phyloP scores from a whole-genome alignment of 2,797 vertebrate genomes.

The Zonotrichia albicollis region DNA sequence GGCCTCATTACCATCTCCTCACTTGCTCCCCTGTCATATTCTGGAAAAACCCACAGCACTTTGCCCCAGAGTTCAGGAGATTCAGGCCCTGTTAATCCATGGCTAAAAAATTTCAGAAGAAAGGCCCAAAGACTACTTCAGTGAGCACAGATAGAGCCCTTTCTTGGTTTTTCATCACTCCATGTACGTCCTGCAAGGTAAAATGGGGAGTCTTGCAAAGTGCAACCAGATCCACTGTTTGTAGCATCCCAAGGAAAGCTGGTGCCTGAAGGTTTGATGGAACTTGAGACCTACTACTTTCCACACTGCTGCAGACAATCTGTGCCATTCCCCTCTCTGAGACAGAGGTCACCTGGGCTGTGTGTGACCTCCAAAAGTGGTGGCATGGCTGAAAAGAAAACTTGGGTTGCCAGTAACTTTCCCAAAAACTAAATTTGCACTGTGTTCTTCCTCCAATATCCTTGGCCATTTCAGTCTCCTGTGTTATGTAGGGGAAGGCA shows the following conservation, averaged over 20 bases:
- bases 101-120: background rate
- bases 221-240: background rate
- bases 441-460: background rate
- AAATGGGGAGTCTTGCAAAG: background rate
- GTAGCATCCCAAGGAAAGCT: background rate
- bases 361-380: background rate
- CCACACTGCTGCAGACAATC: background rate
- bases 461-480: background rate
- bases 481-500: rapidly evolving
- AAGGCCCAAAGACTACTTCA: background rate
- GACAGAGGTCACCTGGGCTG: background rate
- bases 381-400: background rate
- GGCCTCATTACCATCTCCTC: background rate
- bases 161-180: conserved; percentile 60
- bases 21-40: background rate
- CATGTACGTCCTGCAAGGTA: conserved; percentile 44
- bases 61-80: background rate
- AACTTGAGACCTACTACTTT: background rate
- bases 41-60: background rate
- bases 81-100: background rate
- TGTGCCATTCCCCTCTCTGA: background rate
- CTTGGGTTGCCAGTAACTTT: background rate
- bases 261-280: background rate
- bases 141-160: background rate
- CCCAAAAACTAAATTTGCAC: background rate